A percentile compares a stretch with the other conserved stretches of the same genome.
Conservation (phyloP, 2,888 invertebrate species). For the Nemapogon koenigi region DNA sequence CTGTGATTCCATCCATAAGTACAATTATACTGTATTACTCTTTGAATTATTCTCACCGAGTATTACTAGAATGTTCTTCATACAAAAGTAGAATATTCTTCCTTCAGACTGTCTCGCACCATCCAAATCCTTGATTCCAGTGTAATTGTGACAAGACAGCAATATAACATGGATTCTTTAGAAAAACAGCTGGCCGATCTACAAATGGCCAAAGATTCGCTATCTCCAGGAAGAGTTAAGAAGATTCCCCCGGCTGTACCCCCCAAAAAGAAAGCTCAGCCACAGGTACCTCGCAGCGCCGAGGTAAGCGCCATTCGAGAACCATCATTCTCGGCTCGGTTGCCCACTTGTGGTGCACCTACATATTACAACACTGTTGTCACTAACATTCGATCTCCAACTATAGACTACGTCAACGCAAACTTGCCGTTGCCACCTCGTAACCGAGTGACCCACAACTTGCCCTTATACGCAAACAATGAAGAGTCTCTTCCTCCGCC, state of each 20-base stretch:
- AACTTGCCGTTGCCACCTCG: background rate
- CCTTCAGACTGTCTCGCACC: too few relatives aligned
- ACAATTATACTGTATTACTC: too few relatives aligned
- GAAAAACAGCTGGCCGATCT: constrained; percentile 75
- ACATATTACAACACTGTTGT: constrained; percentile 30
- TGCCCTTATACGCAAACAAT: constrained; percentile 35
- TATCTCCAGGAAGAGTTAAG: constrained; percentile 32
- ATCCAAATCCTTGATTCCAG: too few relatives aligned
- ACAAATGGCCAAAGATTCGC: constrained; percentile 61
- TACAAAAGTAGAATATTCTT: too few relatives aligned
- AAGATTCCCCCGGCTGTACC: constrained; percentile 82
- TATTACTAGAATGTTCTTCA: too few relatives aligned
- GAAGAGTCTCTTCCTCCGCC: constrained; percentile 69
- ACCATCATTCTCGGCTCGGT: constrained; percentile 74
- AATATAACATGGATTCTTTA: constrained; percentile 69
- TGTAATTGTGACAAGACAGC: too few relatives aligned
- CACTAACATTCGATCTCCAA: constrained; percentile 16
- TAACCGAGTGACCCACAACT: constrained; percentile 42
- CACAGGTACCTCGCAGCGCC: constrained; percentile 80
- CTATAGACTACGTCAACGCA: constrained; percentile 42
- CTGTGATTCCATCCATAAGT: background rate
- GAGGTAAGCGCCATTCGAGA: constrained; percentile 72
- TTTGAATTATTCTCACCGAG: too few relatives aligned
- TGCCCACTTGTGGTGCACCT: constrained; percentile 34
- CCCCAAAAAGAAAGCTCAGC: constrained; percentile 75